phyloP scores from a whole-genome alignment of 2,888 invertebrate genomes.

The Drosophila tanythrix region DNA sequence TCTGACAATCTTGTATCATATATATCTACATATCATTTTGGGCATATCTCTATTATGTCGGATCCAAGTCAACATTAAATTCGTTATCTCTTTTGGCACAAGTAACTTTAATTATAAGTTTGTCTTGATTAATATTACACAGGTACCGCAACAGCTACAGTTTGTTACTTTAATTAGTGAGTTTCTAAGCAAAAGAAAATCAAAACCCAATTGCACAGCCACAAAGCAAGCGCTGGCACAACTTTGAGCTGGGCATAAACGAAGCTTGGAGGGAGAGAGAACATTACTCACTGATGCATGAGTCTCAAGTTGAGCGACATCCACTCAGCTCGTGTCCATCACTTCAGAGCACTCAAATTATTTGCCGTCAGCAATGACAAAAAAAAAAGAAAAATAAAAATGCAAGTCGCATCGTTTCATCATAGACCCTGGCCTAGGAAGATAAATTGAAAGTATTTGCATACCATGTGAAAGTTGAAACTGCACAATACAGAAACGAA shows the following conservation, averaged over 20 bases:
- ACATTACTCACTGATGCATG: constrained; percentile 11
- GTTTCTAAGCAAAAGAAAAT: not conserved
- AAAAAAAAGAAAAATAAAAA: constrained; percentile 12
- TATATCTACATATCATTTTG: not conserved
- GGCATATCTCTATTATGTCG: not conserved
- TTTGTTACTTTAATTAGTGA: not conserved
- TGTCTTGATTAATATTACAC: not conserved
- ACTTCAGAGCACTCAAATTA: constrained; percentile 20
- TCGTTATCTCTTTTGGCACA: not conserved
- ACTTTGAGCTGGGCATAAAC: not conserved
- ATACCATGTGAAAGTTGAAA: constrained; percentile 3
- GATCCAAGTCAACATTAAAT: not conserved
- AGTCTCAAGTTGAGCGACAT: constrained; percentile 6
- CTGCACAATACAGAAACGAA: constrained; percentile 1
- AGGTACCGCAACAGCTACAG: not conserved
- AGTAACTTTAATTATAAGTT: constrained; percentile 1
- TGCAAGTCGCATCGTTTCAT: constrained; percentile 17
- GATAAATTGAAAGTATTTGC: constrained; percentile 14
- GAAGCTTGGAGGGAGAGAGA: not conserved
- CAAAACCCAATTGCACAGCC: not conserved
- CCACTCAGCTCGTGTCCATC: constrained; percentile 3
- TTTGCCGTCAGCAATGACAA: constrained; percentile 18
- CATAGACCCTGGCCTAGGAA: not conserved
- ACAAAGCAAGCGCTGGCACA: not conserved
- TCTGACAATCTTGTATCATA: not conserved